Percentiles rank a stretch among this genome's conserved stretches.
These are phyloP conservation scores for Burhinus bistriatus DNA, from an alignment of 2,113 vertebrate genomes.

Conservation along the genomic window DNA sequence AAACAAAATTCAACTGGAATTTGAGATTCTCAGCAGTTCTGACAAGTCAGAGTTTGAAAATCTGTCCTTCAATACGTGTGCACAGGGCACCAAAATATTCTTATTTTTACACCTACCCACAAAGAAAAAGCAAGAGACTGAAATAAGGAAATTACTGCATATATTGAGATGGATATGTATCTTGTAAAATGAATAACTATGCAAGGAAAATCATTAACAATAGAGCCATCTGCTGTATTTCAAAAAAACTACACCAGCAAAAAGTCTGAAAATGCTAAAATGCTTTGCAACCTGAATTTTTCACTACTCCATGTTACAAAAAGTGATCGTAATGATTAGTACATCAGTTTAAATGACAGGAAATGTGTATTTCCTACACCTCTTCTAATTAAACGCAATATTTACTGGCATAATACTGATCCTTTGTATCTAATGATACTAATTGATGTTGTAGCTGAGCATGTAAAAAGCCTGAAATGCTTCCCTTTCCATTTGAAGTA, in stretches of 20 bases:
- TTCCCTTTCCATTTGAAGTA: background rate
- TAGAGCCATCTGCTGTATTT: slow-evolving; percentile 76
- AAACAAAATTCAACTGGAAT: background rate
- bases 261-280: background rate
- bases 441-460: background rate
- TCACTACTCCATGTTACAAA: background rate
- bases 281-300: background rate
- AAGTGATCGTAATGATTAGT: background rate
- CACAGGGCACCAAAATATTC: background rate
- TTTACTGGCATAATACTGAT: background rate
- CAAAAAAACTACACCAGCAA: slow-evolving; percentile 60
- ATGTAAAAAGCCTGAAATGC: background rate
- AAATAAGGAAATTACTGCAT: background rate
- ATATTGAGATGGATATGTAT: background rate
- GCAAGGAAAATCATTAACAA: slow-evolving; percentile 69
- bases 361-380: background rate
- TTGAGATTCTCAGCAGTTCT: background rate
- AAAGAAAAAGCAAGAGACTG: background rate
- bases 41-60: background rate
- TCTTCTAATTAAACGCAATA: slow-evolving; percentile 2
- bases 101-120: background rate
- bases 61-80: background rate
- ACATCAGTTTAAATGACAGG: background rate
- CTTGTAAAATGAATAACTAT: background rate
- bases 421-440: background rate